phyloP scores from a whole-genome alignment of 1,140 invertebrate genomes.

The Bombus sibiricus region DNA sequence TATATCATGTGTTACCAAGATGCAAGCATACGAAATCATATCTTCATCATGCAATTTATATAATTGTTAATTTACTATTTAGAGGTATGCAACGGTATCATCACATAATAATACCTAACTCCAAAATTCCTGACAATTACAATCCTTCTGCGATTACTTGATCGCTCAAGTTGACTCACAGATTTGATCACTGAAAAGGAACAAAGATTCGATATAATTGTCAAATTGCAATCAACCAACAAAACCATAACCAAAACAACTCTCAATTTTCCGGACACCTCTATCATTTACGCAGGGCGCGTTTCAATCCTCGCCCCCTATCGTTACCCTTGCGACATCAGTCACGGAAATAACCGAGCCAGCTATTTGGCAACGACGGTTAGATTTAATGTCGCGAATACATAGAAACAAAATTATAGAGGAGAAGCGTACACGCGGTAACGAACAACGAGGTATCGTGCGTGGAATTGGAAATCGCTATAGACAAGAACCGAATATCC shows the following conservation, averaged over 20 bases:
- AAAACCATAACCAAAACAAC: background rate
- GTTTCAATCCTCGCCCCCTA: background rate
- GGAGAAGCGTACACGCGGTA: background rate
- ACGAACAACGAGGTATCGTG: slow-evolving; percentile 18
- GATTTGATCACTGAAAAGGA: too few relatives aligned
- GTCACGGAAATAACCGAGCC: background rate
- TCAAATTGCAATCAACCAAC: background rate
- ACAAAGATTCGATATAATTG: background rate
- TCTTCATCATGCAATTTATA: too few relatives aligned
- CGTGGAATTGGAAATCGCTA: slow-evolving; percentile 39
- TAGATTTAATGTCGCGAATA: slow-evolving; percentile 33
- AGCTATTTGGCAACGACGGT: background rate
- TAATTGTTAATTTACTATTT: too few relatives aligned
- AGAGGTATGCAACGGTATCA: too few relatives aligned
- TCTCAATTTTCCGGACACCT: background rate
- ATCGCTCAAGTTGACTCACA: too few relatives aligned
- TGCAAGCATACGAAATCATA: too few relatives aligned
- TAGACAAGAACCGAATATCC: background rate
- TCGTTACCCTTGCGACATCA: background rate
- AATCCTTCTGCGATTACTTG: too few relatives aligned
- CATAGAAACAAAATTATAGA: slow-evolving; percentile 24
- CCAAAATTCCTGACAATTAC: too few relatives aligned
- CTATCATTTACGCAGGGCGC: background rate
- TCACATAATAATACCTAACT: too few relatives aligned
- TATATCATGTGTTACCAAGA: too few relatives aligned